Conservation (phyloP, 2,113 vertebrate genomes). For the Apteryx mantelli region DNA sequence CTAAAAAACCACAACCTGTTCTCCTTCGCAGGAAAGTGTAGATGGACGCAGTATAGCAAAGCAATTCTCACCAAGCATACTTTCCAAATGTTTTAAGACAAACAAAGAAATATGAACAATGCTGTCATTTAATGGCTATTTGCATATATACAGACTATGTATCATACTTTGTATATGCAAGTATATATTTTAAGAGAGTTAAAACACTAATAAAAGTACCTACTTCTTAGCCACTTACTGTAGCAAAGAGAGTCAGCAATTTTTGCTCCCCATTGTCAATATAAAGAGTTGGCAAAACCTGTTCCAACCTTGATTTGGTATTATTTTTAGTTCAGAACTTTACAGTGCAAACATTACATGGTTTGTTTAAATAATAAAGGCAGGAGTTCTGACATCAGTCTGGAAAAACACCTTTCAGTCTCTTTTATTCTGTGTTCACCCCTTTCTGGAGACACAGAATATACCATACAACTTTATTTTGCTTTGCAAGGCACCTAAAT, state of each 20-base stretch:
- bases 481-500: background rate
- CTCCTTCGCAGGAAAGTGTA: background rate
- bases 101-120: background rate
- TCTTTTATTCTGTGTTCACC: background rate
- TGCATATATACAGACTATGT: background rate
- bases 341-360: conserved; percentile 29
- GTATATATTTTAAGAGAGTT: background rate
- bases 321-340: conserved; percentile 34
- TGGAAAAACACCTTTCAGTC: background rate
- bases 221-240: background rate
- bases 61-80: background rate
- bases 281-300: conserved; percentile 7
- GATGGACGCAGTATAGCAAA: background rate
- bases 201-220: background rate
- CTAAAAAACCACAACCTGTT: background rate
- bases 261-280: background rate
- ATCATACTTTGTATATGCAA: background rate
- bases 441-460: background rate
- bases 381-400: background rate
- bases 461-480: background rate
- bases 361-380: conserved; percentile 56
- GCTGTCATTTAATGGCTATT: background rate
- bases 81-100: conserved; percentile 14
- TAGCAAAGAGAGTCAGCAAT: background rate
- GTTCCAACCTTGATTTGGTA: conserved; percentile 4